Base-by-base conservation (phyloP, 2,888 invertebrate genomes). In the Anarsia innoxiella region DNA sequence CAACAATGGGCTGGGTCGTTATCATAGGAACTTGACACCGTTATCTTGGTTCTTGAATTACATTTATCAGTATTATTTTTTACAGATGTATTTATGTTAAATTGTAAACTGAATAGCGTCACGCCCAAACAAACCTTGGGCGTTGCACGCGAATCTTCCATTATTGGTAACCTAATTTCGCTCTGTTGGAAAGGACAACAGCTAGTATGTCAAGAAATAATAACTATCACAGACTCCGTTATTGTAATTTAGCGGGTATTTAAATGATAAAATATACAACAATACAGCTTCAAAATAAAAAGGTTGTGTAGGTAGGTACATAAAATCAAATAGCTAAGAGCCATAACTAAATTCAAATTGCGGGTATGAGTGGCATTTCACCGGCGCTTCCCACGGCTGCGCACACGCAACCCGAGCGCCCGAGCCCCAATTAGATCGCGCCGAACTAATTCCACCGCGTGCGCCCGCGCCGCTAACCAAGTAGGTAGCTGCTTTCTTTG, bases 321-420 rank as follows among this genome's bases (percentile, higher is more conserved):
- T 40, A 40, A 48, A 51, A 44, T 46, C 49, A 51, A 54, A 59
- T 55, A 51, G 55, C 52, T 62, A 51, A 63, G 57, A 59, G 66
- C 61, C 66, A 67, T 72, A 69, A 66, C 74, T 61, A 69, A 68
- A 64, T 63, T 55, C 59, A 68, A 68, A 69, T 69, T 63, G 66
- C 65, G 50, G 53, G 55, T 53, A 54, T 64, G 62, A 61, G 58
- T 59, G 66, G 59, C 62, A 62, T 72, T 77, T 70, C 73, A 66
- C 72, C 60, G 61, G 50, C 51, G 62, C 49, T 78, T 79, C 80
- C 77, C 80, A 78, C 80, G 80, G 64, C 48, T 9, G 23, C 23
- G 58, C 62, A 61, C 80, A 79, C 78, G 79, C 79, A 74, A 77
- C 11, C 34, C 6, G 34, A n/a, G n/a, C n/a, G n/a, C n/a, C n/a